phyloP scores from a whole-genome alignment of 2,113 vertebrate genomes.

The Hyperopisus bebe region DNA sequence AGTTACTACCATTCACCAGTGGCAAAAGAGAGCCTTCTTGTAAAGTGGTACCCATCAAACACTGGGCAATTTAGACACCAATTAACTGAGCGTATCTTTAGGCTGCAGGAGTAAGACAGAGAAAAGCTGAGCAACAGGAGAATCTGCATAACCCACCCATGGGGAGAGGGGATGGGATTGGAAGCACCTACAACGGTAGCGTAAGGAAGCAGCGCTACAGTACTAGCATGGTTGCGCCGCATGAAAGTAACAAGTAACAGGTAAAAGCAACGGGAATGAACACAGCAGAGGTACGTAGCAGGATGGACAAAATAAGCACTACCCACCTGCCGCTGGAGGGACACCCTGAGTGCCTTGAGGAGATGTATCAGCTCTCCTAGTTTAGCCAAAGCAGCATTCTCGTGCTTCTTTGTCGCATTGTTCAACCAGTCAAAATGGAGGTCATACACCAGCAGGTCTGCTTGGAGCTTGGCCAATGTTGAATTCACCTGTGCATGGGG shows the following conservation, averaged over 20 bases:
- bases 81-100: neutral
- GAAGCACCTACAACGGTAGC: neutral
- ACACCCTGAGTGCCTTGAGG: conserved; percentile 55
- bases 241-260: neutral
- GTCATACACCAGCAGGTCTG: conserved; percentile 63
- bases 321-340: conserved; percentile 61
- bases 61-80: neutral
- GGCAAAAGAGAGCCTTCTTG: no score
- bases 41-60: neutral
- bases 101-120: neutral
- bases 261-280: neutral
- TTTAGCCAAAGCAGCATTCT: conserved; percentile 54
- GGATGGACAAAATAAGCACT: neutral
- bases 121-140: neutral
- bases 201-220: neutral
- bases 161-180: neutral
- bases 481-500: conserved; percentile 54
- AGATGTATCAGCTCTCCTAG: conserved; percentile 58
- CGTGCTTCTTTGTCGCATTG: conserved; percentile 59
- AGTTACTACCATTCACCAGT: no score
- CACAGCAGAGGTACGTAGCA: neutral
- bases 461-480: conserved; percentile 64
- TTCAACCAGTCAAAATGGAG: conserved; percentile 69
- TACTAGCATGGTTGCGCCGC: neutral
- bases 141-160: neutral